Evolutionary conservation across 2,113 vertebrate genomes (phyloP).

Genomic region (Pardalotus punctatus): DNA sequence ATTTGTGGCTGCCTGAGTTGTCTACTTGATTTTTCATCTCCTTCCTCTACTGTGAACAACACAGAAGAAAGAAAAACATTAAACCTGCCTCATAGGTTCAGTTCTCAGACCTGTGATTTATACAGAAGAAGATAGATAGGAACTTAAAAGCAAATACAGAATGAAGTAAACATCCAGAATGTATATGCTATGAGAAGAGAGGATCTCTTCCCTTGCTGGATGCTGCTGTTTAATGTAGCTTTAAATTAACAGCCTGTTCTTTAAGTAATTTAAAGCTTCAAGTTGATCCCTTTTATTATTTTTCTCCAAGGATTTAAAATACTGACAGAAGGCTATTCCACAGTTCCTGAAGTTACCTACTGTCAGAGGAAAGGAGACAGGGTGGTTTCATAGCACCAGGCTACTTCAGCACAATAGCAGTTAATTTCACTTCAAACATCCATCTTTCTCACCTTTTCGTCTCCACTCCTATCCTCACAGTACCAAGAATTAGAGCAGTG

Average conservation of each 20-base stretch:
- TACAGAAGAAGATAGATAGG: background rate
- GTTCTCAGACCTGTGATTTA: background rate
- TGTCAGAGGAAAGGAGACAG: background rate
- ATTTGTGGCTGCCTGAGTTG: background rate
- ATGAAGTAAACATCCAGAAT: background rate
- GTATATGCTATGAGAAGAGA: background rate
- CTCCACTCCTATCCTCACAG: background rate
- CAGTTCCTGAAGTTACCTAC: background rate
- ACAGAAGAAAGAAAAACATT: background rate
- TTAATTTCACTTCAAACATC: background rate
- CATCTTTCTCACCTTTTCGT: background rate
- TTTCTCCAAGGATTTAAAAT: background rate
- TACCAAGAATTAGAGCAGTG: background rate
- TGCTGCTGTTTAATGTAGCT: background rate
- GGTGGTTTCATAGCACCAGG: background rate
- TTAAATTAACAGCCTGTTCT: background rate
- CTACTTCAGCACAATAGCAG: background rate
- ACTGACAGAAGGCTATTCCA: background rate
- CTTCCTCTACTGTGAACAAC: background rate
- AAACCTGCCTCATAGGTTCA: background rate
- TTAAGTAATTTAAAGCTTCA: background rate
- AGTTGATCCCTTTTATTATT: background rate
- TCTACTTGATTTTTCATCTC: background rate
- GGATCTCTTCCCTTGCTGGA: background rate
- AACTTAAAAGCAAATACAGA: background rate